Percentiles rank a stretch among this genome's conserved stretches.
These are phyloP conservation scores for Agrochola lota DNA, from an alignment of 2,888 invertebrate species.

Conservation along the genomic window DNA sequence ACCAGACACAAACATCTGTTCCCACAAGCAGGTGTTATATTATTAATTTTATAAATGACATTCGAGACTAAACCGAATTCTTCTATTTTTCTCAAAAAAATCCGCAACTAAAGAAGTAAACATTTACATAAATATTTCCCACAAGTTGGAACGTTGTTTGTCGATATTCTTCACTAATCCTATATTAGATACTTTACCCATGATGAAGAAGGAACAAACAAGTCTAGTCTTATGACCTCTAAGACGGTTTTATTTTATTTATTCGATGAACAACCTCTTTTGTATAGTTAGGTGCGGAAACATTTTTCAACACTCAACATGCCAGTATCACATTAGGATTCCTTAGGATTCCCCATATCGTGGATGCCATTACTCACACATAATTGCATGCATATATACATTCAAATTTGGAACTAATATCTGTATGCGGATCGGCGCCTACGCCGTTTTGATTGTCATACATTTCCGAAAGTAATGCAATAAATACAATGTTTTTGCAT, in stretches of 20 bases:
- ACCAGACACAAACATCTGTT: conserved; percentile 3
- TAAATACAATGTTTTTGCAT: conserved; percentile 49
- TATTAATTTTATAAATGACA: neutral
- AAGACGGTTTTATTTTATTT: conserved; percentile 14
- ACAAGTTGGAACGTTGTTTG: conserved; percentile 17
- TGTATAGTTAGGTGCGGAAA: neutral
- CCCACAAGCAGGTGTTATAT: conserved; percentile 29
- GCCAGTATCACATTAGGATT: conserved; percentile 51
- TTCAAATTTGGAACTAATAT: conserved; percentile 48
- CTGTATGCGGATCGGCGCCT: conserved; percentile 43
- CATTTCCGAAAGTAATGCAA: conserved; percentile 52
- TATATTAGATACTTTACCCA: conserved; percentile 26
- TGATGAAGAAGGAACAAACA: conserved; percentile 46
- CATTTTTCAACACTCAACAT: conserved; percentile 36
- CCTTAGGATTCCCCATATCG: conserved; percentile 42
- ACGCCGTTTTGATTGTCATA: conserved; percentile 50
- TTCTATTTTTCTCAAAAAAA: conserved; percentile 8
- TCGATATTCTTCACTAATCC: conserved; percentile 29
- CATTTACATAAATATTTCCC: conserved; percentile 16
- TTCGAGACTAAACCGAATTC: neutral
- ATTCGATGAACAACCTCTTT: conserved; percentile 15
- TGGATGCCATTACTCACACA: conserved; percentile 41
- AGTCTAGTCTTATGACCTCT: conserved; percentile 24
- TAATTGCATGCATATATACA: conserved; percentile 23
- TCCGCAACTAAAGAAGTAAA: neutral